Evolutionary conservation across 92 coral and sea anemone species (phyloP), one percentile per base, ranked within the genome.

Genomic region (Desmophyllum pertusum): DNA sequence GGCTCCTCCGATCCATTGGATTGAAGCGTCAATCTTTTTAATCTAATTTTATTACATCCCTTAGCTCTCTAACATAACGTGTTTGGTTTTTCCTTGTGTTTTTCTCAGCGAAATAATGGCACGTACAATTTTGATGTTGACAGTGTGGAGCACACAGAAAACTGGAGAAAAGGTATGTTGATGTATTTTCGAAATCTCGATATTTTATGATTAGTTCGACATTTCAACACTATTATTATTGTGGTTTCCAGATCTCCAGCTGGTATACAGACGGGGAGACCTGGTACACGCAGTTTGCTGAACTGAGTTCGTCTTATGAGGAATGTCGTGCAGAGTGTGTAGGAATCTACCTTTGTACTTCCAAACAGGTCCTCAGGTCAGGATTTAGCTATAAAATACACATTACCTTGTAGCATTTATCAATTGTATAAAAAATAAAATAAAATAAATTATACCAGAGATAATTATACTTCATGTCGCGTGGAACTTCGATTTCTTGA

Each of bases 271-370:
- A 94, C 43, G 99, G 99, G 30, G 99, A 97, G 67, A 97, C 91
- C 25, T 97, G 99, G 99, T 87, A 79, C 91, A 94, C 92, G 40
- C 88, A 83, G 84, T 97, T 97, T 77, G 97, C 98, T 63, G 99
- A 89, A 45, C 46, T 97, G 40, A 90, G 97, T 38, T 92, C 99
- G 5, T 87, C 99, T 0, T 97, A 97, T 76, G 99, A 97, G 59
- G 99, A 97, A 71, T 97, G 99, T 55, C 93, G 99, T 27, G 99
- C 99, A 23, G 99, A 97, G 68, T 94, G 99, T 85, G 99, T 97
- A 15, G 99, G 99, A 19, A 87, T 97, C 48, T 97, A 87, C 83
- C 87, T 97, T 75, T 97, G 99, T 76, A 75, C 95, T 62, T 84
- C 92, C 66, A 90, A 83, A 75, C 86, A 92, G 17, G 93, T 92